phyloP scores from a whole-genome alignment of 2,113 vertebrate species.

The Sarotherodon lohbergeri region DNA sequence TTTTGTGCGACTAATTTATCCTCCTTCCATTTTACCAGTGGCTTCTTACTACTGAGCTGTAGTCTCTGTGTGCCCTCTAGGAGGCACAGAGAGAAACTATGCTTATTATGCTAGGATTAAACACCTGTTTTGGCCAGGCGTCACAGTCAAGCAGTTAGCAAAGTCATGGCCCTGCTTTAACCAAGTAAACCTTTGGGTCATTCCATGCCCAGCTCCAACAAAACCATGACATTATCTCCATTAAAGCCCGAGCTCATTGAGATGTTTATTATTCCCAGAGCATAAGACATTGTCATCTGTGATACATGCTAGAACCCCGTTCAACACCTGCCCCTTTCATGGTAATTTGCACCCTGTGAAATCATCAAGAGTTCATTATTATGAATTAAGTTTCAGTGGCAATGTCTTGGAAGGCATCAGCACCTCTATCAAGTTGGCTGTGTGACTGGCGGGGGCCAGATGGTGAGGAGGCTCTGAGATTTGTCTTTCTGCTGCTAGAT shows the following conservation, averaged over 20 bases:
- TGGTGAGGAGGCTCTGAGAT: slow-evolving; percentile 51
- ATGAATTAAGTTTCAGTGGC: slow-evolving; percentile 44
- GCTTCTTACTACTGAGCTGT: background rate
- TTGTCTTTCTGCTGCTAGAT: slow-evolving; percentile 35
- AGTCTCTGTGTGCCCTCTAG: slow-evolving; percentile 49
- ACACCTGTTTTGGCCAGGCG: background rate
- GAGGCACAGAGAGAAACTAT: slow-evolving; percentile 37
- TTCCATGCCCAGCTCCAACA: slow-evolving; percentile 18
- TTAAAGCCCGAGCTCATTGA: slow-evolving; percentile 1
- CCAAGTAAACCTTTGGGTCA: background rate
- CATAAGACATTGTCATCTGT: slow-evolving; percentile 25
- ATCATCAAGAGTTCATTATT: slow-evolving; percentile 57
- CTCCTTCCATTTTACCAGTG: background rate
- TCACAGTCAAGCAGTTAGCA: slow-evolving; percentile 1
- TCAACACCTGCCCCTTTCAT: background rate
- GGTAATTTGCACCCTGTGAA: slow-evolving; percentile 18
- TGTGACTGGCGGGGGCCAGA: slow-evolving; percentile 54
- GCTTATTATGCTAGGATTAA: background rate
- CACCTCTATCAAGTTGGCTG: slow-evolving; percentile 51
- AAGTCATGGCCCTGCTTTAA: slow-evolving; percentile 13
- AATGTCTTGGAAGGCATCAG: slow-evolving; percentile 34
- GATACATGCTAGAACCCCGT: slow-evolving; percentile 2
- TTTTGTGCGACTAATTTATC: background rate
- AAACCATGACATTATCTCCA: slow-evolving; percentile 24
- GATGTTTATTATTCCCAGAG: slow-evolving; percentile 41